phyloP scores from a whole-genome alignment of 2,113 vertebrate genomes.

The Vulpes lagopus region DNA sequence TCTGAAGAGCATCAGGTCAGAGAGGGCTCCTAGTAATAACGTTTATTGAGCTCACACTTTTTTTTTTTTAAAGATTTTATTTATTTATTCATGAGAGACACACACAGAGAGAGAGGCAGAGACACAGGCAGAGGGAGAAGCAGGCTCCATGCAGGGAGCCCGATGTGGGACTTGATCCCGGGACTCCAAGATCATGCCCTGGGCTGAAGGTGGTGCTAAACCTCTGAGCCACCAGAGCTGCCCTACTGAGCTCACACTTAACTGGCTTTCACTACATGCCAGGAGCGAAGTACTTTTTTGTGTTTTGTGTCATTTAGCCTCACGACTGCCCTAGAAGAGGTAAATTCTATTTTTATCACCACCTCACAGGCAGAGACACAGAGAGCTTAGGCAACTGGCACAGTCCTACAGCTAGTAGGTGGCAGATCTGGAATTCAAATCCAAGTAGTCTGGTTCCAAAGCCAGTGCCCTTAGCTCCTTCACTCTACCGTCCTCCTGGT shows the following conservation, averaged over 20 bases:
- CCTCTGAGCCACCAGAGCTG: too few species aligned
- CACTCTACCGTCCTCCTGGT: accelerated
- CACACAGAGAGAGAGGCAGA: too few species aligned
- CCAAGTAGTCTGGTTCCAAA: not conserved
- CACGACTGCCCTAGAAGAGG: not conserved
- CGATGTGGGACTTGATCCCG: too few species aligned
- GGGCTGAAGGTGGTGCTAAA: too few species aligned
- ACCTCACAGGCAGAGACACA: not conserved
- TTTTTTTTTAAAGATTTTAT: too few species aligned
- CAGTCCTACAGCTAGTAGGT: not conserved
- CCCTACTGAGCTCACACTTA: not conserved
- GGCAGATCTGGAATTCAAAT: not conserved
- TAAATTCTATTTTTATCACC: not conserved
- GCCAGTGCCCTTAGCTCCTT: not conserved
- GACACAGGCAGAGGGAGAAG: too few species aligned
- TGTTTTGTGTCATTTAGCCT: not conserved
- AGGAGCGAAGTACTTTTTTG: not conserved
- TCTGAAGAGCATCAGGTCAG: not conserved
- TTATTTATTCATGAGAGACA: too few species aligned
- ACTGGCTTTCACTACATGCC: not conserved
- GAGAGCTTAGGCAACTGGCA: not conserved
- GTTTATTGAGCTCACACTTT: not conserved
- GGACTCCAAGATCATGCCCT: too few species aligned
- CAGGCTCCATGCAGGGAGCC: too few species aligned
- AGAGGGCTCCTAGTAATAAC: not conserved